Base-by-base conservation (phyloP, 2,888 invertebrate species). In the Catocala sponsa region DNA sequence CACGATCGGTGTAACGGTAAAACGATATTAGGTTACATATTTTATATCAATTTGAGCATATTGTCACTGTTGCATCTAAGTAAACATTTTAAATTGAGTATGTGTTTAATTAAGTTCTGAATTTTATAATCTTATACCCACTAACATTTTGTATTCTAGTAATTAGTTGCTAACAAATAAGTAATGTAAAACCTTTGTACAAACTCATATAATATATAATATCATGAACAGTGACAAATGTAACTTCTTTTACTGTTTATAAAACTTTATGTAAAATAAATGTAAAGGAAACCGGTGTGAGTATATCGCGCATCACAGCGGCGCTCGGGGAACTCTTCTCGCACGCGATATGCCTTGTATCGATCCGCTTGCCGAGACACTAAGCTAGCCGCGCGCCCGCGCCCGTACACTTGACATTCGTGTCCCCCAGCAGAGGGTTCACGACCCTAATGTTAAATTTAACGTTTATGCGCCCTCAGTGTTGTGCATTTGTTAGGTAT, bases 371-470 rank as follows among this genome's bases (percentile, higher is more conserved):
- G 78, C 66, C 73, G 73, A 72, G 70, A 70, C 63, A 68, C 66
- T 72, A 69, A 64, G 71, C 59, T 65, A 71, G 70, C 68, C 65
- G 68, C 68, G 67, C 69, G 62, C 75, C 72, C 68, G 67, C 69
- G 62, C 75, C 72, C 84, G 88, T 90, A 91, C 90, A 91, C 91
- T 91, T 91, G 91, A 91, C 91, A 91, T 91, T 89, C 86, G 79
- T 74, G 73, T 73, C 79, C 76, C 78, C 75, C 74, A 64, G 71
- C 70, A 68, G 63, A 70, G 78, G 76, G 82, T 85, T 84, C 81
- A 83, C 79, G 76, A 79, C 75, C 79, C 71, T 69, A 73, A 47
- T 57, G 54, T 50, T 42, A 25, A 55, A 48, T 55, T 25, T 61
- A 53, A 66, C 38, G 5, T 50, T 44, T 48, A 35, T 46, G 56